Percentiles rank a stretch among this genome's conserved stretches.
Evolutionary conservation across 2,888 invertebrate genomes (phyloP).

Genomic region (Hedychridium roseum): DNA sequence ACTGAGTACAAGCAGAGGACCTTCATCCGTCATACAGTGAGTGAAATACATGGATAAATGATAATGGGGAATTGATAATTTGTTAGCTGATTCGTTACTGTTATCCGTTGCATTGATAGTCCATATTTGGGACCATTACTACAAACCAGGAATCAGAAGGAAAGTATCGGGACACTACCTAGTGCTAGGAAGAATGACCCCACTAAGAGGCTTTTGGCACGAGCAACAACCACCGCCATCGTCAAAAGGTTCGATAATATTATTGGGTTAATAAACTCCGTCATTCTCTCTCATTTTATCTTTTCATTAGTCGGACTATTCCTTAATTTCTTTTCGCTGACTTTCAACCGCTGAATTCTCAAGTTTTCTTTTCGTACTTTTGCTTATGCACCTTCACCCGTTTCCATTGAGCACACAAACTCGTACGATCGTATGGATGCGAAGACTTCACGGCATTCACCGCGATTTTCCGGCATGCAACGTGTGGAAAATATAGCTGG

Average conservation of each 20-base stretch:
- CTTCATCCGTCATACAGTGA: constrained; percentile 55
- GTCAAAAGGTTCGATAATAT: constrained; percentile 52
- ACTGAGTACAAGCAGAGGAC: constrained; percentile 40
- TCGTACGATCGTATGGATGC: too few relatives aligned
- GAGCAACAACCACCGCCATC: constrained; percentile 51
- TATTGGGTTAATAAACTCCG: background rate
- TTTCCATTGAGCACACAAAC: too few relatives aligned
- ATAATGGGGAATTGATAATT: background rate
- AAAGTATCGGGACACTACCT: constrained; percentile 42
- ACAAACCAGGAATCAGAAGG: constrained; percentile 53
- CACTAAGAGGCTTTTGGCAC: constrained; percentile 52
- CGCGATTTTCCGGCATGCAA: constrained; percentile 1
- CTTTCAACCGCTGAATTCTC: constrained; percentile 7
- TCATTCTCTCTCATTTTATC: background rate
- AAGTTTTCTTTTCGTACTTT: constrained; percentile 3
- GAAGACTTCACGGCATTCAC: too few relatives aligned
- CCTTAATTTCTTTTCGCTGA: background rate
- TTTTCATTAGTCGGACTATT: background rate
- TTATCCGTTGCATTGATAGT: constrained; percentile 41
- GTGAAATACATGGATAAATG: constrained; percentile 21
- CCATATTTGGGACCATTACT: constrained; percentile 57
- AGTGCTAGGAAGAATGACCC: constrained; percentile 53
- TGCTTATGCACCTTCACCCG: too few relatives aligned
- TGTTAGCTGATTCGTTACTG: background rate
- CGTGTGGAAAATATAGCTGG: constrained; percentile 7